Base-by-base conservation (phyloP, 1,140 invertebrate species). In the Drosophila ananassae region DNA sequence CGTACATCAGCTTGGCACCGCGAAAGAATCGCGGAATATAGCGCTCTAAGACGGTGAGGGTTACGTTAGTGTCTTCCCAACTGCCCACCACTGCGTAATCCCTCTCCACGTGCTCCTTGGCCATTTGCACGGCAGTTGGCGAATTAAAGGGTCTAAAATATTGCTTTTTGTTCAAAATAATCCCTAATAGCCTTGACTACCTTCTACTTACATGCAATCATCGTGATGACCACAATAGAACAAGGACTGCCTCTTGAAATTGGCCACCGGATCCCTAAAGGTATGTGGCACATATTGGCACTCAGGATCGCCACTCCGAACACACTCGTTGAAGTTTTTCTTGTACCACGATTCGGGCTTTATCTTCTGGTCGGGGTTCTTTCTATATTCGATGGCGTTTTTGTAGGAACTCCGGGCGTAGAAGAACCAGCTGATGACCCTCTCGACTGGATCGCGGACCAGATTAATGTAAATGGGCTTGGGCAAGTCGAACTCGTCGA, bases 381-480 rank as follows among this genome's bases (percentile, higher is more conserved):
- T 96, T 73, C 95, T 94, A 84, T 97, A 97, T 69, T 96, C 94
- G 79, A 97, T 96, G 2, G 97, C 97, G 85, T 97, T 97, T 90
- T 95, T 95, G 95, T 97, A 98, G 2, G 97, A 95, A n/a, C 97
- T 96, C 66, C 97, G 92, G 0, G 97, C 95, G 56, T 92, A 92
- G 90, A 97, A 98, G 92, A 97, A 98, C 96, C 96, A 97, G 0
- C 97, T 98, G 79, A 98, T 98, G 0, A 98, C 95, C 44, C 97
- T 93, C 91, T 98, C 97, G 10, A 98, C 95, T 0, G 97, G 97
- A 92, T 98, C 97, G 13, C 97, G 93, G 0, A 98, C 97, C 79
- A 98, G 92, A 90, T 98, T 98, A 53, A 98, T 95, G 92, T 97
- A 98, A 77, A 98, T 97, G 0, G 97, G 97, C 75, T 95, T 94